A percentile compares a stretch with the other conserved stretches of the same genome.
phyloP scores from a whole-genome alignment of 2,888 invertebrate species.

The Pyrrhia umbra region DNA sequence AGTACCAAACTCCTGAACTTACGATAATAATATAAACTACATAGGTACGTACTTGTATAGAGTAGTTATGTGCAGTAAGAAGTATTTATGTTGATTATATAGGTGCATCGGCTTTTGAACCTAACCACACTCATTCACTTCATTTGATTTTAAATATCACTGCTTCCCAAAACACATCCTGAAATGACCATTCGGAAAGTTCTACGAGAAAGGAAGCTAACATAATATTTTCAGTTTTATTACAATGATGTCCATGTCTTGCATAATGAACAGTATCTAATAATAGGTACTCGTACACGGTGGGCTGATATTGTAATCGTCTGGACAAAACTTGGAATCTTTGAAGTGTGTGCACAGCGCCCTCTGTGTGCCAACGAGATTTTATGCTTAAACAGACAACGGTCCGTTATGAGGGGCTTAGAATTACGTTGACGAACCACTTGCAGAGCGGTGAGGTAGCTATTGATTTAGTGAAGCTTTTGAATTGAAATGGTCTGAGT shows the following conservation, averaged over 20 bases:
- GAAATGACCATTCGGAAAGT: too few species aligned
- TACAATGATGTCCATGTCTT: not conserved
- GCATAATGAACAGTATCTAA: constrained; percentile 1
- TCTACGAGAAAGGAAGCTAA: too few species aligned
- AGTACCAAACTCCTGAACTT: too few species aligned
- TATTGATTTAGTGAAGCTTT: constrained; percentile 12
- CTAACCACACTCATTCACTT: too few species aligned
- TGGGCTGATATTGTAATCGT: constrained; percentile 9
- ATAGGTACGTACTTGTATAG: too few species aligned
- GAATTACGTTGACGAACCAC: constrained; percentile 40
- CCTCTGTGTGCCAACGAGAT: constrained; percentile 38
- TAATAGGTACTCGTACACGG: constrained; percentile 21
- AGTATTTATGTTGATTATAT: too few species aligned
- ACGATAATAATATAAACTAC: too few species aligned
- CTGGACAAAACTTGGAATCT: constrained; percentile 37
- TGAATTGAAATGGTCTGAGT: constrained; percentile 6
- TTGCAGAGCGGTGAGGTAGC: constrained; percentile 19
- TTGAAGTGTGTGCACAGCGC: constrained; percentile 38
- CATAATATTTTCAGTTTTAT: not conserved
- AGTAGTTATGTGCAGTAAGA: too few species aligned
- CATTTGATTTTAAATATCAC: too few species aligned
- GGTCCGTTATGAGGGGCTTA: constrained; percentile 42
- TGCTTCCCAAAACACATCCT: too few species aligned
- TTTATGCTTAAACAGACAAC: constrained; percentile 37
- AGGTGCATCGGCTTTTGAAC: too few species aligned